Base-by-base conservation (phyloP, 2,113 vertebrate genomes). In the Neolamprologus longior region DNA sequence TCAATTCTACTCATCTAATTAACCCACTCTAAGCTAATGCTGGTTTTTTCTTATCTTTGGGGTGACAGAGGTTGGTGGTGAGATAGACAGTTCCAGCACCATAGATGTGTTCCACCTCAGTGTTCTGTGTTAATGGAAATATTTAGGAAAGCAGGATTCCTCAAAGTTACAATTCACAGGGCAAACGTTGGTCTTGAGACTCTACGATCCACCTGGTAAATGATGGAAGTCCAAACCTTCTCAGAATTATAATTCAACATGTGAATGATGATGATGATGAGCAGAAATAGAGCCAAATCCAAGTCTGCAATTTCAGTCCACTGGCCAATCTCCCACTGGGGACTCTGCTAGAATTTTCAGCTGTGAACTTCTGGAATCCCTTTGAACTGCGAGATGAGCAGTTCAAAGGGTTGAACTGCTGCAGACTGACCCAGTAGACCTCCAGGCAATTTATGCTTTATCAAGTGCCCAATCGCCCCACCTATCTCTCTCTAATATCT, bases 261-360 rank as follows among this genome's bases (percentile, higher is more conserved):
- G 31, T 0, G 15, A 35, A 35, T 0, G 17, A 63, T 63, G 31
- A 63, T 2, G 28, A 61, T 4, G 28, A 61, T 0, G 58, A 63
- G 31, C 15, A 63, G 31, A 63, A 63, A 63, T 63, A 35, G 58
- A 63, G 28, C 28, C 58, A 63, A 61, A 63, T 35, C 58, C 28
- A 63, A 35, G 58, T 35, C 58, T 61, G 9, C 9, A 63, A 33
- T 63, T 63, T 33, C 58, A 63, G 28, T 61, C 28, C 9, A 61
- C 58, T 63, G 58, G 31, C 31, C 58, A 63, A 35, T 63, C 58
- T 63, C 58, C 17, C 31, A 1, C 0, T 33, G 57, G 15, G 9
- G 0, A 0, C 31, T 63, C 58, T 35, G 31, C 58, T 63, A 31
- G 58, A 63, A 33, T 19, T 63, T 63, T 17, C 15, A 63, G 9